Evolutionary conservation across 2,888 invertebrate species (phyloP).

Genomic region (Calephelis perditalis): DNA sequence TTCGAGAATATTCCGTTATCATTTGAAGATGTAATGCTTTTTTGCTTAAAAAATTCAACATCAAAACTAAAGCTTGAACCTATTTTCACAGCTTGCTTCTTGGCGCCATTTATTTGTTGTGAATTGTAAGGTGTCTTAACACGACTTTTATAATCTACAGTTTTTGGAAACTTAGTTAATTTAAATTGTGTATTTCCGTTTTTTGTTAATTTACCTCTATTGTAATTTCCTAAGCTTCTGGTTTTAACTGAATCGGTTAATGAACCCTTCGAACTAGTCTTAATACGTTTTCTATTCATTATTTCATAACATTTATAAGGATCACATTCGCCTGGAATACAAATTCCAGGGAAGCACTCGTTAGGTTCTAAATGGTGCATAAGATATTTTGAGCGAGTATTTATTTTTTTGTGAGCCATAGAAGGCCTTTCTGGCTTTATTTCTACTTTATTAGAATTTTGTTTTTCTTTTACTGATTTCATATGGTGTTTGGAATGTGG

Average conservation of each 20-base stretch:
- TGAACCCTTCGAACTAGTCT: conserved; percentile 32
- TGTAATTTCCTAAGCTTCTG: conserved; percentile 18
- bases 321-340: conserved; percentile 37
- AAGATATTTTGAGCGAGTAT: neutral
- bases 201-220: conserved; percentile 3
- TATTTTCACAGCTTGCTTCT: conserved; percentile 23
- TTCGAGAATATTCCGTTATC: neutral
- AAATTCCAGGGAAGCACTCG: conserved; percentile 31
- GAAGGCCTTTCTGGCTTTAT: neutral
- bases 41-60: conserved; percentile 26
- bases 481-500: neutral
- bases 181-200: conserved; percentile 12
- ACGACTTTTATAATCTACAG: neutral
- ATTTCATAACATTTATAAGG: conserved; percentile 37
- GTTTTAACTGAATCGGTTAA: conserved; percentile 27
- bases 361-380: neutral
- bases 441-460: neutral
- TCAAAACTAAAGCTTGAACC: conserved; percentile 30
- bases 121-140: neutral
- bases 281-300: conserved; percentile 37
- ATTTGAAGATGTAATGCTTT: conserved; percentile 16
- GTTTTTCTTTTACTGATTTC: neutral
- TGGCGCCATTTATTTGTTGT: conserved; percentile 1
- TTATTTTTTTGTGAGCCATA: conserved; percentile 9
- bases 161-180: neutral